Evolutionary conservation across 2,113 vertebrate species (phyloP), one percentile per base, ranked within the genome.

Genomic region (Pristiophorus japonicus): DNA sequence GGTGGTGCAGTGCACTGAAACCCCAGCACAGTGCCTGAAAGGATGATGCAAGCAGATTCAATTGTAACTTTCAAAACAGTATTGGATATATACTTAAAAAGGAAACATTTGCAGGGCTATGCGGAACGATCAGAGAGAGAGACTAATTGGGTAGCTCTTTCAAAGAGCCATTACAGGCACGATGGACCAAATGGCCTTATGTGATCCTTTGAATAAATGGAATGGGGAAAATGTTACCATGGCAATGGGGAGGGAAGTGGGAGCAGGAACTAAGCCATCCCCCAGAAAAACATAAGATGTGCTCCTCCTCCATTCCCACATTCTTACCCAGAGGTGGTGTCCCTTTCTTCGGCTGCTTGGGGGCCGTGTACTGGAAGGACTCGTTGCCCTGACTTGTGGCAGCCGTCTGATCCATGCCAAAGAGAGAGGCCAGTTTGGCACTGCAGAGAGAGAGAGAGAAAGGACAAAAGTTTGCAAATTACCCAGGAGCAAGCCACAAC

Each of bases 301-400:
- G n/a, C n/a, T n/a, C n/a, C n/a, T n/a, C n/a, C n/a, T 27, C 20
- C 22, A 66, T 0, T 0, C 78, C 16, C 51, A 51, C 12, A 34
- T 45, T 96, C 97, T 97, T 96, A 99, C 99, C 98, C 94, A 97
- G 70, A 95, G 96, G 88, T 0, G 96, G 87, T 1, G 98, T 97
- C 92, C 96, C 97, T 96, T 99, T 99, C 96, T 98, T 98, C 5
- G 99, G 99, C 96, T 99, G 99, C 96, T 99, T 99, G 1, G 99
- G 99, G 0, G 99, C 99, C 0, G 98, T 99, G 96, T 99, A 99
- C 96, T 99, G 99, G 97, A 99, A 99, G 0, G 99, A 99, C 73
- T 99, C 99, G 4, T 99, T 99, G 1, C 98, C 98, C n/a, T 97
- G 98, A 95, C 96, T 97, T 95, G 97, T 97, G 55, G 96, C 67